Evolutionary conservation across 2,113 vertebrate species (phyloP).

Genomic region (Rhinolophus ferrumequinum): DNA sequence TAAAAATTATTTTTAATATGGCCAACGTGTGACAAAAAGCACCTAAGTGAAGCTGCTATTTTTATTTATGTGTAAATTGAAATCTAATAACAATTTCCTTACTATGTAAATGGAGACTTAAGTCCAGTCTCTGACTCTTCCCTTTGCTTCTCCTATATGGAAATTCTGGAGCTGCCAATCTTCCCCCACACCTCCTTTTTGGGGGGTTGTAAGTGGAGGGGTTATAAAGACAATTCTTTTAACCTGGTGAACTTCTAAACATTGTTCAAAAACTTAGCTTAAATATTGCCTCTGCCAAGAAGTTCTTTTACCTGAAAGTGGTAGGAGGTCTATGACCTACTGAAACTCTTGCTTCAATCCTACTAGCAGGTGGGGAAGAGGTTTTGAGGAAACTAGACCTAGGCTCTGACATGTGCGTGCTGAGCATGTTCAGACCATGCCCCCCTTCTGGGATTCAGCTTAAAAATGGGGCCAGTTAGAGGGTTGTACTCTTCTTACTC

Average conservation of each 20-base stretch:
- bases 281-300: not conserved
- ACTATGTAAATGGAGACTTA: not conserved
- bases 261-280: not conserved
- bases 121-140: not conserved
- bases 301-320: not conserved
- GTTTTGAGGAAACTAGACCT: not conserved
- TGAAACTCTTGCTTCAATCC: not conserved
- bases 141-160: not conserved
- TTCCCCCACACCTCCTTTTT: not conserved
- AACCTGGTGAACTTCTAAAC: not conserved
- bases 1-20: not conserved
- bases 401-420: not conserved
- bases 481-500: not conserved
- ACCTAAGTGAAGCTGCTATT: not conserved
- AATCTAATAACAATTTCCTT: not conserved
- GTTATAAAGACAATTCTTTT: not conserved
- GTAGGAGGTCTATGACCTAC: not conserved
- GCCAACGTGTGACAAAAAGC: not conserved
- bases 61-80: constrained; percentile 1
- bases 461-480: not conserved
- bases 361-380: not conserved
- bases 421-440: not conserved
- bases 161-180: not conserved
- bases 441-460: not conserved
- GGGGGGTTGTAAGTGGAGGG: not conserved